Percentiles rank a stretch among this genome's conserved stretches.
Conservation (phyloP, 2,888 invertebrate species). For the Mycalesis mineus region DNA sequence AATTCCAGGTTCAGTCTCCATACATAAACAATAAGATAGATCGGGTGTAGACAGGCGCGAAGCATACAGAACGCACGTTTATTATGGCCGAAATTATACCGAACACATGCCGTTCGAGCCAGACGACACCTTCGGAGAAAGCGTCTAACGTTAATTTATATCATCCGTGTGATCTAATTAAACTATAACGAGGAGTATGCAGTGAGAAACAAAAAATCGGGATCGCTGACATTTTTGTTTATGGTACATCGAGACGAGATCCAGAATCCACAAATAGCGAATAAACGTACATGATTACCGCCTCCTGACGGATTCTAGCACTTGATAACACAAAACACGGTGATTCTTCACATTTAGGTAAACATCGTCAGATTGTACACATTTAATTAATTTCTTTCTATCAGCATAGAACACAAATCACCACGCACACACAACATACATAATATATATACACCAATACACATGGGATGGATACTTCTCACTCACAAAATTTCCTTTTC, state of each 20-base stretch:
- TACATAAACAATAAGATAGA: slow-evolving; percentile 78
- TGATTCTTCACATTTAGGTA: slow-evolving; percentile 73
- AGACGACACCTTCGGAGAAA: slow-evolving; percentile 56
- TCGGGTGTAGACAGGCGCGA: slow-evolving; percentile 73
- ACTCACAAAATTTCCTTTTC: slow-evolving; percentile 43
- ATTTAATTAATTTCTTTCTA: slow-evolving; percentile 75
- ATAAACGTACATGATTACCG: slow-evolving; percentile 77
- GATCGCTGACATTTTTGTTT: slow-evolving; percentile 80
- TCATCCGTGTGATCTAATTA: slow-evolving; percentile 76
- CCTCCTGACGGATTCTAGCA: slow-evolving; percentile 75
- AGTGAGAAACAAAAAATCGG: slow-evolving; percentile 77
- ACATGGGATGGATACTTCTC: slow-evolving; percentile 47
- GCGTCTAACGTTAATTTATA: slow-evolving; percentile 70
- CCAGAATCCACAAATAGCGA: slow-evolving; percentile 77
- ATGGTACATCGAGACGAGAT: slow-evolving; percentile 76
- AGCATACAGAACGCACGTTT: slow-evolving; percentile 74
- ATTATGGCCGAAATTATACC: slow-evolving; percentile 65
- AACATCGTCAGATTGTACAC: slow-evolving; percentile 70
- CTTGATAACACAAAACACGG: slow-evolving; percentile 73
- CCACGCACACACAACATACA: slow-evolving; percentile 78
- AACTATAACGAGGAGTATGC: slow-evolving; percentile 72
- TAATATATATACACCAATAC: slow-evolving; percentile 56
- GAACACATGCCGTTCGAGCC: slow-evolving; percentile 49
- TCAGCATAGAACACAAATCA: slow-evolving; percentile 78
- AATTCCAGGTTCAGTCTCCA: slow-evolving; percentile 74